Conservation (phyloP, 2,113 vertebrate genomes). For the Etheostoma spectabile region DNA sequence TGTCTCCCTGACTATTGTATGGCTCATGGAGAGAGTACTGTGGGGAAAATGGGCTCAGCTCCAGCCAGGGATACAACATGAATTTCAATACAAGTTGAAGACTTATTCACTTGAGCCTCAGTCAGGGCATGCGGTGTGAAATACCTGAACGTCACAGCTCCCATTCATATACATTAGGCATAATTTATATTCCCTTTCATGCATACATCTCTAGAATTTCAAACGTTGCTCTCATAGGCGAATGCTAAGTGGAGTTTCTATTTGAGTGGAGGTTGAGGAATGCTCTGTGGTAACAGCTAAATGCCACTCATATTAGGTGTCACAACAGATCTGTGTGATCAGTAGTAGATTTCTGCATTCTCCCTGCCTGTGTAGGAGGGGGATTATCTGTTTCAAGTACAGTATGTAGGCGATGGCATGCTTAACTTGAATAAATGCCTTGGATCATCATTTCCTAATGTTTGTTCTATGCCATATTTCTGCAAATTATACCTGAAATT, state of each 20-base stretch:
- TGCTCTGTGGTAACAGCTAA: constrained; percentile 36
- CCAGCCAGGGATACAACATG: constrained; percentile 65
- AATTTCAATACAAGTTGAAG: constrained; percentile 73
- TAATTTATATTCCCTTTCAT: constrained; percentile 62
- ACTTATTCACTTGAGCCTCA: constrained; percentile 69
- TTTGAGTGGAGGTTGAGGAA: constrained; percentile 30
- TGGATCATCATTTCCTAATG: constrained; percentile 22
- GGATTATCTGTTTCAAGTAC: constrained; percentile 34
- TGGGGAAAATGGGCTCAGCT: constrained; percentile 70
- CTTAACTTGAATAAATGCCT: constrained; percentile 32
- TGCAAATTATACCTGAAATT: constrained; percentile 29
- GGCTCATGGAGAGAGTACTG: constrained; percentile 59
- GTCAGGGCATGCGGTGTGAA: constrained; percentile 65
- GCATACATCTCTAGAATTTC: constrained; percentile 39
- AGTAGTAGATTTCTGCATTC: constrained; percentile 19
- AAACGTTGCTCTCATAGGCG: constrained; percentile 39
- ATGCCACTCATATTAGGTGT: constrained; percentile 41
- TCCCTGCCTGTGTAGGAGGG: constrained; percentile 6
- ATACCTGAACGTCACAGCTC: constrained; percentile 58
- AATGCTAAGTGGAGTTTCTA: constrained; percentile 29
- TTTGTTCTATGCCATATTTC: constrained; percentile 20
- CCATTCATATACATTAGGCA: constrained; percentile 65
- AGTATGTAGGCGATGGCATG: constrained; percentile 16
- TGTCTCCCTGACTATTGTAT: constrained; percentile 60
- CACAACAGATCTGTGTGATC: constrained; percentile 59